phyloP scores from a whole-genome alignment of 2,797 vertebrate species.

The Mallotus villosus region DNA sequence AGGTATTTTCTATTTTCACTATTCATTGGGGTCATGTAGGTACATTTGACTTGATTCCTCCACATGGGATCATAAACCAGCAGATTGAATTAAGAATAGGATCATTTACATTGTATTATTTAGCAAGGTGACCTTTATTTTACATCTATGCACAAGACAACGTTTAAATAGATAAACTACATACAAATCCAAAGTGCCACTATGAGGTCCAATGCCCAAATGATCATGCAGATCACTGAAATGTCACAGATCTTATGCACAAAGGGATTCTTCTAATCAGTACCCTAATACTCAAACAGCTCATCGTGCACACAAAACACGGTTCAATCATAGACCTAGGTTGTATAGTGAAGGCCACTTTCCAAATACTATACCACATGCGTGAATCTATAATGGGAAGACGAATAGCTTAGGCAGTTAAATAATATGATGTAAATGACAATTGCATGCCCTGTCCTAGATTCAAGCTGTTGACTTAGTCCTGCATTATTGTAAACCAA shows the following conservation, averaged over 20 bases:
- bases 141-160: slow-evolving; percentile 19
- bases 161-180: not conserved
- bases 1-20: slow-evolving; percentile 23
- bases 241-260: not conserved
- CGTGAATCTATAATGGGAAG: slow-evolving; percentile 9
- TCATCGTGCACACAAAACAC: slow-evolving; percentile 1
- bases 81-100: not conserved
- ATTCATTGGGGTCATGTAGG: slow-evolving; percentile 7
- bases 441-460: slow-evolving; percentile 30
- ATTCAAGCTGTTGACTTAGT: slow-evolving; percentile 45
- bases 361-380: not conserved
- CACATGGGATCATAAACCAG: not conserved
- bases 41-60: not conserved
- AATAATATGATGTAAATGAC: slow-evolving; percentile 25
- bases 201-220: not conserved
- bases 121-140: slow-evolving; percentile 64
- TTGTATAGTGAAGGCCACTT: slow-evolving; percentile 16
- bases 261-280: not conserved
- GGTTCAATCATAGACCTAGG: slow-evolving; percentile 6
- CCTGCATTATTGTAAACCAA: slow-evolving; percentile 33
- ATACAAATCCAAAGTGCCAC: not conserved
- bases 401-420: not conserved
- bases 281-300: not conserved
- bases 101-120: slow-evolving; percentile 34
- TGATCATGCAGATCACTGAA: not conserved